Evolutionary conservation across 1,140 invertebrate species (phyloP).

Genomic region (Drosophila arawakana): DNA sequence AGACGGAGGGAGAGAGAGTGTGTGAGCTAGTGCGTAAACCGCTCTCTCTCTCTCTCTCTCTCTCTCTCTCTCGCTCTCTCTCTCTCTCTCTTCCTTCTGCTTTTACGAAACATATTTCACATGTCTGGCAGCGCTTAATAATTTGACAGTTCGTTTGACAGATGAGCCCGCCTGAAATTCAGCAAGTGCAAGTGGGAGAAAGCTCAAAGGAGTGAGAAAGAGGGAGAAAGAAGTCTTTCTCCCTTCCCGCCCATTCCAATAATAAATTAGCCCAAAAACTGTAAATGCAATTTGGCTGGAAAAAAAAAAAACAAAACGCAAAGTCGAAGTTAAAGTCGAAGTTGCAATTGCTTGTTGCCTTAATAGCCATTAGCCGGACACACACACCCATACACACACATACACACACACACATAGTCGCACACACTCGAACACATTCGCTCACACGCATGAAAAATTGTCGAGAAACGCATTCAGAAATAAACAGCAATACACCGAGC

Average conservation of each 20-base stretch:
- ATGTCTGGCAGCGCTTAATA: slow-evolving; percentile 76
- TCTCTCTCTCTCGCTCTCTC: slow-evolving; percentile 5
- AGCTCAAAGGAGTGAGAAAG: background rate
- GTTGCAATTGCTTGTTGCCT: slow-evolving; percentile 38
- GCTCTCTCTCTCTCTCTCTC: slow-evolving; percentile 3
- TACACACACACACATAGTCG: slow-evolving; percentile 34
- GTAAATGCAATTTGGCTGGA: slow-evolving; percentile 60
- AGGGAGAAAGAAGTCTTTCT: background rate
- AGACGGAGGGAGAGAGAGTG: background rate
- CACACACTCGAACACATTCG: background rate
- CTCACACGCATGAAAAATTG: slow-evolving; percentile 67
- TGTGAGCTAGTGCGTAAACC: slow-evolving; percentile 2
- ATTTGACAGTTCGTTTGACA: slow-evolving; percentile 76
- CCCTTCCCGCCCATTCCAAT: slow-evolving; percentile 43
- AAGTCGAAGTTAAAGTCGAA: slow-evolving; percentile 10
- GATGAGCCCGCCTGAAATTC: slow-evolving; percentile 50
- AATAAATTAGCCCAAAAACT: slow-evolving; percentile 78
- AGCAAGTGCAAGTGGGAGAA: slow-evolving; percentile 3
- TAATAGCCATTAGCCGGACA: slow-evolving; percentile 79
- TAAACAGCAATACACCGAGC: slow-evolving; percentile 21
- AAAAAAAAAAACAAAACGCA: slow-evolving; percentile 31
- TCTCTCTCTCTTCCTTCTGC: slow-evolving; percentile 18
- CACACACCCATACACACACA: slow-evolving; percentile 40
- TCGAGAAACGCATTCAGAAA: slow-evolving; percentile 63
- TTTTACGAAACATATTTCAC: slow-evolving; percentile 55